Evolutionary conservation across 2,888 invertebrate genomes (phyloP).

Genomic region (Zhuqinia jingwanae): DNA sequence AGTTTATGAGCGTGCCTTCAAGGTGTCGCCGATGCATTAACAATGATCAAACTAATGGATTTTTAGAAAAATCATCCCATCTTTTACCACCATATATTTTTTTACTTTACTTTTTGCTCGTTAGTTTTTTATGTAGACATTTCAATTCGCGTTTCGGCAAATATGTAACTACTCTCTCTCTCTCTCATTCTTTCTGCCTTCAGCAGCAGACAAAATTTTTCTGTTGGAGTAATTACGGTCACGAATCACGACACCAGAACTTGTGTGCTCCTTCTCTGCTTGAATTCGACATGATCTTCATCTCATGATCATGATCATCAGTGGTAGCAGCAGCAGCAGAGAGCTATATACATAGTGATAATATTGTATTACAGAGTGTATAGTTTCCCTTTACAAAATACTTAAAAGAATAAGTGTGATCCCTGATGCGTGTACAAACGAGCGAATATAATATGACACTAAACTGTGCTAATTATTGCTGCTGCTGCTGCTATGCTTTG

Average conservation of each 20-base stretch:
- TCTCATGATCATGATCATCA: background rate
- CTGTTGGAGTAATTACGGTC: conserved; percentile 56
- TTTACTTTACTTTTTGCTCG: conserved; percentile 6
- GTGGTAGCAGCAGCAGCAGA: background rate
- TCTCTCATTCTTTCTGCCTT: too few species aligned
- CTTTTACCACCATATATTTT: background rate
- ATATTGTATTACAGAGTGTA: conserved; percentile 24
- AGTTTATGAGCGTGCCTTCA: conserved; percentile 57
- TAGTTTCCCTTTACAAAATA: conserved; percentile 33
- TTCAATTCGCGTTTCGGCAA: conserved; percentile 33
- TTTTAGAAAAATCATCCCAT: background rate
- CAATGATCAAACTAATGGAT: conserved; percentile 68
- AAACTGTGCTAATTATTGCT: conserved; percentile 21
- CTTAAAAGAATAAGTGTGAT: conserved; percentile 8
- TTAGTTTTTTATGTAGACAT: conserved; percentile 7
- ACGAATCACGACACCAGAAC: conserved; percentile 49
- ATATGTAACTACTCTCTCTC: conserved; percentile 9
- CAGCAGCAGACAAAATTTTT: background rate
- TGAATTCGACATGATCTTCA: background rate
- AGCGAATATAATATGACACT: conserved; percentile 22
- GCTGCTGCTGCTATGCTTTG: background rate
- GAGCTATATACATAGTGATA: background rate
- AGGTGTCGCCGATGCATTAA: conserved; percentile 74
- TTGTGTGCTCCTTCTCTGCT: background rate
- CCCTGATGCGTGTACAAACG: background rate